Percentiles rank a stretch among this genome's conserved stretches.
Evolutionary conservation across 2,888 invertebrate species (phyloP).

Genomic region (Aelia acuminata): DNA sequence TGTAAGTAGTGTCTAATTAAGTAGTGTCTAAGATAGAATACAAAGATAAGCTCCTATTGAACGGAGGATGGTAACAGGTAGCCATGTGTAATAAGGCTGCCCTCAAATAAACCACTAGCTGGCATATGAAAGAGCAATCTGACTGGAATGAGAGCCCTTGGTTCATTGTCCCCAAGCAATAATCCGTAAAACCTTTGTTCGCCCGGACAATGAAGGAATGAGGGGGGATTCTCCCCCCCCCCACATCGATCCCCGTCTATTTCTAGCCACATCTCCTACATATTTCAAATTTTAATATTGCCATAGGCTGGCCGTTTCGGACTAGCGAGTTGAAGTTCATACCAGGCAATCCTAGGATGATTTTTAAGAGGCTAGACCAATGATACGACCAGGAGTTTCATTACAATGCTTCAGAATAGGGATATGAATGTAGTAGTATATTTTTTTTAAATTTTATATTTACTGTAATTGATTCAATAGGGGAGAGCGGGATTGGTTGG

Average conservation of each 20-base stretch:
- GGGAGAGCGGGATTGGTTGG: no score
- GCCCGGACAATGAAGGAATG: slow-evolving; percentile 18
- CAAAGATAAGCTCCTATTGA: neutral
- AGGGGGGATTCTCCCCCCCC: neutral
- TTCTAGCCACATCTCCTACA: neutral
- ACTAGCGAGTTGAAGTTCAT: neutral
- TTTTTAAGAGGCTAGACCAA: neutral
- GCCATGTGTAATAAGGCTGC: neutral
- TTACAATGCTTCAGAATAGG: no score
- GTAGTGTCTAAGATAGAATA: no score
- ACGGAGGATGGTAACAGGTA: slow-evolving; percentile 1
- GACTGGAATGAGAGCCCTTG: neutral
- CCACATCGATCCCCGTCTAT: neutral
- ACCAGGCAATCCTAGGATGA: neutral
- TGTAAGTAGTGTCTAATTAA: no score
- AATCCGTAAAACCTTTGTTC: slow-evolving; percentile 33
- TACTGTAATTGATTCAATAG: no score
- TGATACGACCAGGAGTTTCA: no score
- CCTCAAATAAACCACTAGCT: slow-evolving; percentile 3
- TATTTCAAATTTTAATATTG: slow-evolving; percentile 36
- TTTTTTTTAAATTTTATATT: no score
- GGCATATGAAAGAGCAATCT: slow-evolving; percentile 14
- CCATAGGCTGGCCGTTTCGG: neutral
- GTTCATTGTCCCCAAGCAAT: slow-evolving; percentile 5
- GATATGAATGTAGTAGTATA: no score